Conservation (phyloP, 30 jellyfish, hydroid and myxozoan species). For the Hydractinia symbiolongicarpus region DNA sequence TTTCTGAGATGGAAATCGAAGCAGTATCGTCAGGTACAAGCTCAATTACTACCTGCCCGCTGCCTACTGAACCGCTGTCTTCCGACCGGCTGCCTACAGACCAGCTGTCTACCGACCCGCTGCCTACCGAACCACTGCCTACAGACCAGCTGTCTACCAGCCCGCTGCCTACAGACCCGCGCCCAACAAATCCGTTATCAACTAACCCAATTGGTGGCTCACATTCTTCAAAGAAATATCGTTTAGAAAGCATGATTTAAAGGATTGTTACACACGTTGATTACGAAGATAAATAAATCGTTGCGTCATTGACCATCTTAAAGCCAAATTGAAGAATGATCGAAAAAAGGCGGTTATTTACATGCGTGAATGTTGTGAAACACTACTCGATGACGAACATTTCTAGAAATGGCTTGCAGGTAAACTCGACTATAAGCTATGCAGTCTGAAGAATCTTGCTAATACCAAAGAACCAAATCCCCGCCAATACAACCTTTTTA, state of each 20-base stretch:
- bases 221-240: background rate
- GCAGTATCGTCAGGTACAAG: too few relatives aligned
- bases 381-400: constrained; percentile 5
- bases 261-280: constrained; percentile 5
- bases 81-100: too few relatives aligned
- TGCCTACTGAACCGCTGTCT: too few relatives aligned
- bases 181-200: too few relatives aligned
- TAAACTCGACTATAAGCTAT: background rate
- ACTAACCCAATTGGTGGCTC: background rate
- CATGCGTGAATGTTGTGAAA: constrained; percentile 6
- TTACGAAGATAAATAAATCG: constrained; percentile 2
- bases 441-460: constrained; percentile 3
- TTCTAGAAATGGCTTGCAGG: constrained; percentile 3
- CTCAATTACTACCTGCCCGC: too few relatives aligned
- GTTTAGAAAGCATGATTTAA: constrained; percentile 3
- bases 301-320: constrained; percentile 8
- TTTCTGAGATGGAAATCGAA: too few relatives aligned
- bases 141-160: too few relatives aligned
- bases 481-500: background rate
- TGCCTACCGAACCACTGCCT: too few relatives aligned
- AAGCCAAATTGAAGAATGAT: background rate
- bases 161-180: too few relatives aligned
- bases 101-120: too few relatives aligned
- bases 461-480: background rate
- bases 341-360: background rate